Percentiles rank a stretch among this genome's conserved stretches.
Evolutionary conservation across 2,888 invertebrate genomes (phyloP).

Genomic region (Phragmatobia fuliginosa): DNA sequence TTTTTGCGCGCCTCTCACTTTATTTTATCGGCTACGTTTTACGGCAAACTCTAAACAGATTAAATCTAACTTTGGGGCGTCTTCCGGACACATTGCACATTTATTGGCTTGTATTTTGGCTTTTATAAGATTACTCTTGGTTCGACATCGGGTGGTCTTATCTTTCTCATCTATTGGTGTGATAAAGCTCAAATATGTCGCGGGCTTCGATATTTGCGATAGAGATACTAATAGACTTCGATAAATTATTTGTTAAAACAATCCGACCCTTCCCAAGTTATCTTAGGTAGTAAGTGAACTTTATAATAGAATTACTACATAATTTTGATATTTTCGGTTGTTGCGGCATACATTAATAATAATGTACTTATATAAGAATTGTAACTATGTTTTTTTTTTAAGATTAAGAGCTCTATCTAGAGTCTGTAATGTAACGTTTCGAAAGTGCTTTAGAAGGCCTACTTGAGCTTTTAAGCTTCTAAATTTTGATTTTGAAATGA

Average conservation of each 20-base stretch:
- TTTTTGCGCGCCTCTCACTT: constrained; percentile 80
- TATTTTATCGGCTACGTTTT: constrained; percentile 83
- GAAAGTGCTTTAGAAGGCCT: no score
- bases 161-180: constrained; percentile 26
- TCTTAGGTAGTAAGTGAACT: not conserved
- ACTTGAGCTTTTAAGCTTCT: no score
- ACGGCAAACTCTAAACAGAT: constrained; percentile 81
- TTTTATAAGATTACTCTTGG: constrained; percentile 59
- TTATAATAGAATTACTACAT: no score
- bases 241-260: not conserved
- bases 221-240: not conserved
- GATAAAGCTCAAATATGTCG: not conserved
- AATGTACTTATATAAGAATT: no score
- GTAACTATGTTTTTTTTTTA: no score
- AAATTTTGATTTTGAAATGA: no score
- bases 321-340: no score
- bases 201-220: not conserved
- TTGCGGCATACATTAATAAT: no score
- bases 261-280: not conserved
- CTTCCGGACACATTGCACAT: constrained; percentile 62
- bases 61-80: constrained; percentile 80
- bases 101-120: constrained; percentile 74
- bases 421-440: no score
- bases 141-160: constrained; percentile 30
- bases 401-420: no score